phyloP scores from a whole-genome alignment of 1,140 invertebrate species.

The Drosophila cardini region DNA sequence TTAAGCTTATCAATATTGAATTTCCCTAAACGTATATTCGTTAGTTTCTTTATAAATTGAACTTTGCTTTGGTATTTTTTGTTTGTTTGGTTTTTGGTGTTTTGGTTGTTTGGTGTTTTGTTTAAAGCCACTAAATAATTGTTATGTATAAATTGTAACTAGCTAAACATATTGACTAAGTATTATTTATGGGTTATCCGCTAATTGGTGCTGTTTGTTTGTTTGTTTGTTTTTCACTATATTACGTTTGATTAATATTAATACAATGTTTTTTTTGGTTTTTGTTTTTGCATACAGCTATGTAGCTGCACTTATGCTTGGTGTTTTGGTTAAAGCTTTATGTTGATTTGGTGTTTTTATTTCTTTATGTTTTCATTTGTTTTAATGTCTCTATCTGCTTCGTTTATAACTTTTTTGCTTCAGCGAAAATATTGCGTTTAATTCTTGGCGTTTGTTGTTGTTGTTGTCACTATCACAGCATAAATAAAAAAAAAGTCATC shows the following conservation, averaged over 20 bases:
- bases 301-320: constrained; percentile 50
- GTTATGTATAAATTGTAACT: constrained; percentile 68
- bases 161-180: constrained; percentile 76
- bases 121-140: constrained; percentile 77
- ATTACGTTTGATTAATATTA: constrained; percentile 40
- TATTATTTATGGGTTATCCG: constrained; percentile 62
- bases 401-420: constrained; percentile 33
- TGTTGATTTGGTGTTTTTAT: constrained; percentile 32
- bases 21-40: constrained; percentile 78
- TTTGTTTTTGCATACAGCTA: constrained; percentile 23
- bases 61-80: constrained; percentile 64
- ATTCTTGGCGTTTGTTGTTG: constrained; percentile 54
- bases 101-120: constrained; percentile 74
- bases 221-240: constrained; percentile 49
- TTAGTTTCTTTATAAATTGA: constrained; percentile 68
- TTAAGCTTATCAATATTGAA: constrained; percentile 64
- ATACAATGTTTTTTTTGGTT: constrained; percentile 1
- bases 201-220: constrained; percentile 76
- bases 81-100: constrained; percentile 44
- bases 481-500: constrained; percentile 71
- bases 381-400: constrained; percentile 39
- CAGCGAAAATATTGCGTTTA: constrained; percentile 71
- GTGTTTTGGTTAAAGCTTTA: constrained; percentile 63
- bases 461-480: constrained; percentile 79
- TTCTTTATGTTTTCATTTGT: constrained; percentile 18